Base-by-base conservation (phyloP, 2,888 invertebrate genomes). In the Parascotia fuliginaria region DNA sequence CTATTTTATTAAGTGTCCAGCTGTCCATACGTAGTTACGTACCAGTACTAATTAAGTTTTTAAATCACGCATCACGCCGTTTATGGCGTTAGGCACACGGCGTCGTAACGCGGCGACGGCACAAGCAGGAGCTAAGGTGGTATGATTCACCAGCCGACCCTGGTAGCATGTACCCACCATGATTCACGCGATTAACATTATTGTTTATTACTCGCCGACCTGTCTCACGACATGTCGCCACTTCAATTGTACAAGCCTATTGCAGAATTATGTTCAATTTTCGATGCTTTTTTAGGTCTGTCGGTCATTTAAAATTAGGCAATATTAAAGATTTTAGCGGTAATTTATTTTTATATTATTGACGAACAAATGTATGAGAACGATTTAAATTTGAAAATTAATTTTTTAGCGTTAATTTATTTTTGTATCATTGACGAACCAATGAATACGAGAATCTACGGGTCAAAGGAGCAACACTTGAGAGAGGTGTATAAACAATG, bases 181-280 rank as follows among this genome's bases (percentile, higher is more conserved):
- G 70, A 65, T 57, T 70, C 70, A 70, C 46, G 42, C 49, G 39
- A 55, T 60, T 57, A 63, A 55, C 58, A 40, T 48, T 62, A 55
- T 46, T 50, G 54, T 59, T 65, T 60, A 57, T 42, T 53, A 60
- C 42, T 40, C 45, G 59, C 43, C 54, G 57, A 45, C 41, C 46
- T 39, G 56, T 42, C 39, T 39, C 28, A 33, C 28, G 36, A 32
- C 40, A 44, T 29, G 38, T 40, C 28, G 44, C 37, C 31, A 13
- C 28, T 14, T 15, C 16, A 47, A 36, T 41, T 29, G 29, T 34
- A 28, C 29, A 22, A 15, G 32, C n/a, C 31, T 12, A 5, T 31
- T 7, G 12, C 27, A n/a, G 28, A 29, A 27, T 24, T 9, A 2
- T 9, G 9, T 7, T 27, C 27, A 13, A 9, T 24, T 33, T 15